phyloP scores from a whole-genome alignment of 2,888 invertebrate species.

The Globia sparganii region DNA sequence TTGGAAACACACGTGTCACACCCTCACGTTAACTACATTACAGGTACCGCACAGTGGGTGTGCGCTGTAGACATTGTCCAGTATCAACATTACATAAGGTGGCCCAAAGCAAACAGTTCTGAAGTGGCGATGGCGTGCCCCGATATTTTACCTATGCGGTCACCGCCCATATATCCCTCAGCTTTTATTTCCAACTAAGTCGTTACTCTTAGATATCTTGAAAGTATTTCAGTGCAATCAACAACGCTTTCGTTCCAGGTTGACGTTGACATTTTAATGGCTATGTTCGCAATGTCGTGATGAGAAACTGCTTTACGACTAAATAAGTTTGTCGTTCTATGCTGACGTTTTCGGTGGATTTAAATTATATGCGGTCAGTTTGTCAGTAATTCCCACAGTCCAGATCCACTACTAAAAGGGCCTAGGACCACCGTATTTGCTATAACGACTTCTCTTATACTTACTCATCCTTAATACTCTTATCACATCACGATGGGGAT shows the following conservation, averaged over 20 bases:
- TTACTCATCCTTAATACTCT: conserved; percentile 13
- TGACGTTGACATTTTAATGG: conserved; percentile 53
- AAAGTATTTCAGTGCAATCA: conserved; percentile 34
- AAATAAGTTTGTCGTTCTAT: conserved; percentile 38
- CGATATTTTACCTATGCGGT: conserved; percentile 44
- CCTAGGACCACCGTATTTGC: neutral
- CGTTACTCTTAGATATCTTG: conserved; percentile 18
- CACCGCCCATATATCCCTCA: conserved; percentile 19
- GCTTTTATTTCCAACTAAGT: conserved; percentile 19
- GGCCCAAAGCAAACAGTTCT: conserved; percentile 56
- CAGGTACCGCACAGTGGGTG: conserved; percentile 44
- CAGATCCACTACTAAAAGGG: neutral
- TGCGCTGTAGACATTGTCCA: conserved; percentile 60
- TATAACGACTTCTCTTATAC: conserved; percentile 1
- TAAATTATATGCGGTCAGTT: conserved; percentile 9
- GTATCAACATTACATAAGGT: conserved; percentile 59
- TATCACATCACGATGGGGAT: neutral
- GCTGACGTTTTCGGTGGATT: conserved; percentile 30
- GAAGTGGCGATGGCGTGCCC: conserved; percentile 34
- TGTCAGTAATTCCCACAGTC: neutral
- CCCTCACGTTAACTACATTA: conserved; percentile 52
- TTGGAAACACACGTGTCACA: conserved; percentile 47
- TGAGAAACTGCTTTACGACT: conserved; percentile 52
- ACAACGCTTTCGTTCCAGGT: conserved; percentile 23
- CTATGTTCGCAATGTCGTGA: conserved; percentile 39